phyloP scores from a whole-genome alignment of 2,113 vertebrate species.

The Gyps fulvus region DNA sequence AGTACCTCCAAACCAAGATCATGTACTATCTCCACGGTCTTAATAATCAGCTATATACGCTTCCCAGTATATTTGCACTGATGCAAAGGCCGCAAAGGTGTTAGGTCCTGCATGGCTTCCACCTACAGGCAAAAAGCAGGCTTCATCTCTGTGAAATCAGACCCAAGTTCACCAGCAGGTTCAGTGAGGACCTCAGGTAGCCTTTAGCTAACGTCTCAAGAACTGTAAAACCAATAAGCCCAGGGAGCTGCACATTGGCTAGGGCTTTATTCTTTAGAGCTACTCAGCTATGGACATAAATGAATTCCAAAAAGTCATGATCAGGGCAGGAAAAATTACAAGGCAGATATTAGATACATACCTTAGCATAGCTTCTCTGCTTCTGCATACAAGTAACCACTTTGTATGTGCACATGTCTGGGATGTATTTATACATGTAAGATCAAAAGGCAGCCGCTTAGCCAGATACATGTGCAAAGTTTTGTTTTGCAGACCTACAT shows the following conservation, averaged over 20 bases:
- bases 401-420: not conserved
- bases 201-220: not conserved
- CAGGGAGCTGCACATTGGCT: not conserved
- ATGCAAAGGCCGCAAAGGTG: not conserved
- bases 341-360: not conserved
- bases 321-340: not conserved
- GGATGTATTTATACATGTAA: not conserved
- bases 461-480: not conserved
- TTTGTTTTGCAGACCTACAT: not conserved
- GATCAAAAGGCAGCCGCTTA: not conserved
- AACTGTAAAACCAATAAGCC: not conserved
- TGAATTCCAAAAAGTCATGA: not conserved
- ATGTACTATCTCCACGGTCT: not conserved
- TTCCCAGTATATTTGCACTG: not conserved
- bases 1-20: not conserved
- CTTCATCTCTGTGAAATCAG: not conserved
- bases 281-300: not conserved
- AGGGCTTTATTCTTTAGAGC: not conserved
- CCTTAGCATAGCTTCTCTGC: not conserved
- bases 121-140: not conserved
- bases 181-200: not conserved
- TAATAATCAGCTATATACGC: not conserved
- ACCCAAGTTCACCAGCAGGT: not conserved
- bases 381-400: not conserved
- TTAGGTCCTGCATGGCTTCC: not conserved